Evolutionary conservation across 2,888 invertebrate genomes (phyloP).

Genomic region (Drosophila crucigera): DNA sequence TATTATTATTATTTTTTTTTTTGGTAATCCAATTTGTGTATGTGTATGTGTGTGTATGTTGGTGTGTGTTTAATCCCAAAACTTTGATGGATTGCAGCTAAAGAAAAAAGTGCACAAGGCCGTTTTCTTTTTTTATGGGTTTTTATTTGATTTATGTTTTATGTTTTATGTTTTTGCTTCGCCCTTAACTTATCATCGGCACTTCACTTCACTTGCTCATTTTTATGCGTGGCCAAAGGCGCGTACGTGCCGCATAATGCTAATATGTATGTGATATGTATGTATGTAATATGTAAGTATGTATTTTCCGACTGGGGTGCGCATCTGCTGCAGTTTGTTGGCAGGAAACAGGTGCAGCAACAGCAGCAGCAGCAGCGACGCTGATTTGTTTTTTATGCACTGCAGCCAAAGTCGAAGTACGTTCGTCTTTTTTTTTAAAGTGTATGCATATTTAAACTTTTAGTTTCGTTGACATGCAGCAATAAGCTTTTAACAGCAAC

Average conservation of each 20-base stretch:
- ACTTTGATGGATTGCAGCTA: slow-evolving; percentile 57
- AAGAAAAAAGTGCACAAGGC: slow-evolving; percentile 56
- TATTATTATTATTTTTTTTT: neutral
- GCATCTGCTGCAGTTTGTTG: slow-evolving; percentile 32
- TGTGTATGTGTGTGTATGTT: slow-evolving; percentile 21
- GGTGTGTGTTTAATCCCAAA: slow-evolving; percentile 61
- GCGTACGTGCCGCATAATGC: slow-evolving; percentile 68
- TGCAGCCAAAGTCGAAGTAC: neutral
- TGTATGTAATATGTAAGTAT: neutral
- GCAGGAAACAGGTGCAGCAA: slow-evolving; percentile 74
- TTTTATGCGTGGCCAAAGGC: slow-evolving; percentile 71
- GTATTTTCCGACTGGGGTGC: slow-evolving; percentile 29
- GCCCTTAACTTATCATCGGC: slow-evolving; percentile 60
- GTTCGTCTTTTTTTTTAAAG: neutral
- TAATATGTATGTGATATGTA: slow-evolving; percentile 1
- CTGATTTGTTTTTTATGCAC: slow-evolving; percentile 3
- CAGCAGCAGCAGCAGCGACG: slow-evolving; percentile 13
- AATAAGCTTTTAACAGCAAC: slow-evolving; percentile 33
- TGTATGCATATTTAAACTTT: slow-evolving; percentile 44
- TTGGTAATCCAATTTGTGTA: slow-evolving; percentile 50
- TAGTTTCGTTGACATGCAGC: slow-evolving; percentile 45
- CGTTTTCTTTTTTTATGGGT: slow-evolving; percentile 43
- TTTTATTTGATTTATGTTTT: slow-evolving; percentile 15
- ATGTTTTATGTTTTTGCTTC: slow-evolving; percentile 31
- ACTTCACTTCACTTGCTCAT: slow-evolving; percentile 64